A percentile compares a stretch with the other conserved stretches of the same genome.
These are phyloP conservation scores for Drosophila sturtevanti DNA, from an alignment of 1,140 invertebrate species.

Conservation along the genomic window DNA sequence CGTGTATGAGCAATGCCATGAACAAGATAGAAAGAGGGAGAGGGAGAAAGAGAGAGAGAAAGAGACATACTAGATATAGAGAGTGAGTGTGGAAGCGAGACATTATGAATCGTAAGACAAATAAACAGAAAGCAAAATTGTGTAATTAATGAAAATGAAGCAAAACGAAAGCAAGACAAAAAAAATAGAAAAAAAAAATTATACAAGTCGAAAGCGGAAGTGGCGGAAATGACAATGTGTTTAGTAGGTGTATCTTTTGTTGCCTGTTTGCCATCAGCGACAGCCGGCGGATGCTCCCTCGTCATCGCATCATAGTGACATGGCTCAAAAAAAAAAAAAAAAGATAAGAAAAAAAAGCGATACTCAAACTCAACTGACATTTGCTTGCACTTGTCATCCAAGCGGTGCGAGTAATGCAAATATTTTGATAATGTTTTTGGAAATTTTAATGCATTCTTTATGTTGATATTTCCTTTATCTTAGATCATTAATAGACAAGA, in stretches of 20 bases:
- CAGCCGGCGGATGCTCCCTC: slow-evolving; percentile 50
- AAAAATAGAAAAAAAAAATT: slow-evolving; percentile 42
- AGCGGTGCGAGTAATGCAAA: background rate
- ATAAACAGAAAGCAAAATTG: slow-evolving; percentile 64
- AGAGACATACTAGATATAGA: background rate
- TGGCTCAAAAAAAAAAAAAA: no score
- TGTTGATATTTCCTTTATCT: slow-evolving; percentile 10
- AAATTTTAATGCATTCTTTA: background rate
- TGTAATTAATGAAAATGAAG: slow-evolving; percentile 60
- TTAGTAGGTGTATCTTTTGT: slow-evolving; percentile 42
- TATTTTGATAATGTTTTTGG: background rate
- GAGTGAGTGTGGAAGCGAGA: slow-evolving; percentile 9
- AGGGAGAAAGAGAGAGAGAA: background rate
- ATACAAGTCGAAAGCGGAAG: slow-evolving; percentile 75
- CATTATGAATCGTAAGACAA: slow-evolving; percentile 56
- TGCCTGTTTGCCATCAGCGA: slow-evolving; percentile 23
- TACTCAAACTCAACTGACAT: background rate
- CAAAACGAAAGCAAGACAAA: slow-evolving; percentile 25
- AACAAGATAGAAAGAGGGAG: slow-evolving; percentile 5
- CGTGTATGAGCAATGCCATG: slow-evolving; percentile 29
- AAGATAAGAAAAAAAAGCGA: slow-evolving; percentile 10
- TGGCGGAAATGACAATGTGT: slow-evolving; percentile 61
- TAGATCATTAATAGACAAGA: background rate
- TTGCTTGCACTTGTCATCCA: background rate
- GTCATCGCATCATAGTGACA: background rate